Evolutionary conservation across 2,113 vertebrate species (phyloP).

Genomic region (Cacatua alba): DNA sequence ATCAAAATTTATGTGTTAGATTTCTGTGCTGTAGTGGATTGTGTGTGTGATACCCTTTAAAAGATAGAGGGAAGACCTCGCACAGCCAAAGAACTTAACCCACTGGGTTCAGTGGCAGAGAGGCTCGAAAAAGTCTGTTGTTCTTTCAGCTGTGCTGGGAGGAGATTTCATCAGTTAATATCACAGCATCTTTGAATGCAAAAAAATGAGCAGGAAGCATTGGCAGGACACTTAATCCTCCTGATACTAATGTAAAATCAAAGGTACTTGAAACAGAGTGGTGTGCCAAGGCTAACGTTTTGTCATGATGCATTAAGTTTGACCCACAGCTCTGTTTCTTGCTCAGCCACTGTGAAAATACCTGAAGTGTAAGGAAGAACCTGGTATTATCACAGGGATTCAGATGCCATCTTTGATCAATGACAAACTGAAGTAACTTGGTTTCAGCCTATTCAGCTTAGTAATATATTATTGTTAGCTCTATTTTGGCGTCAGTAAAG

Average conservation of each 20-base stretch:
- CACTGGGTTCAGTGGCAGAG: not conserved
- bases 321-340: not conserved
- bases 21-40: not conserved
- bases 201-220: not conserved
- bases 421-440: not conserved
- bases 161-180: not conserved
- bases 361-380: not conserved
- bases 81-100: not conserved
- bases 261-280: not conserved
- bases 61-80: not conserved
- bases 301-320: not conserved
- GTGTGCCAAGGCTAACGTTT: not conserved
- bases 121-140: not conserved
- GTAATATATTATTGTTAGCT: not conserved
- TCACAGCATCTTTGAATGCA: not conserved
- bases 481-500: not conserved
- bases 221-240: not conserved
- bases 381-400: not conserved
- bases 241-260: not conserved
- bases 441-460: not conserved
- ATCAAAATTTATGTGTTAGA: fast-evolving
- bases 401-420: not conserved
- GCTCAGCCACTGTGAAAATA: not conserved
- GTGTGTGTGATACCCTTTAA: not conserved
- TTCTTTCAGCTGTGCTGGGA: not conserved